Conservation (phyloP, 2,888 invertebrate genomes). For the Punctoribates punctum region DNA sequence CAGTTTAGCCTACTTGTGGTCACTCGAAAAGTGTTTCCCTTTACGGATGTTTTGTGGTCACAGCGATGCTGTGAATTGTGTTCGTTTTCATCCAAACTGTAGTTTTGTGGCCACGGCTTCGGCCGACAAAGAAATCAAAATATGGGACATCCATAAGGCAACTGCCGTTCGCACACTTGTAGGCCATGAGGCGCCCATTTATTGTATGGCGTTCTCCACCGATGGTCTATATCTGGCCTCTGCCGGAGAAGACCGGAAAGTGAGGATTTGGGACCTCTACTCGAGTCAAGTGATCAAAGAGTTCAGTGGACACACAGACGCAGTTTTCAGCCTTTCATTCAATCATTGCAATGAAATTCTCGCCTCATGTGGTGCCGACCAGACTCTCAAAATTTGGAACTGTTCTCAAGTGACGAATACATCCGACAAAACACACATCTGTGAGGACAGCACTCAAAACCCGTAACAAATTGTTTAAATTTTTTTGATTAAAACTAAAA, state of each 20-base stretch:
- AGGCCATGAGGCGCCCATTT: slow-evolving; percentile 71
- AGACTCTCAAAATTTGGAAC: slow-evolving; percentile 66
- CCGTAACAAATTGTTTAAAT: neutral
- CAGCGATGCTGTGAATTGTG: slow-evolving; percentile 77
- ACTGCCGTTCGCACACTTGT: slow-evolving; percentile 70
- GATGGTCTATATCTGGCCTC: slow-evolving; percentile 78
- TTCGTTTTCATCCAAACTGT: slow-evolving; percentile 89
- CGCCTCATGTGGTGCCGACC: slow-evolving; percentile 67
- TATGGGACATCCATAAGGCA: slow-evolving; percentile 82
- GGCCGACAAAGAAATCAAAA: slow-evolving; percentile 77
- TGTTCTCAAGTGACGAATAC: neutral
- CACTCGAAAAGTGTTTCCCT: slow-evolving; percentile 72
- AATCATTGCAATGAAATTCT: slow-evolving; percentile 61
- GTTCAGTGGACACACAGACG: slow-evolving; percentile 63
- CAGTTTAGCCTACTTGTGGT: slow-evolving; percentile 75
- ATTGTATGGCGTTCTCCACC: slow-evolving; percentile 75
- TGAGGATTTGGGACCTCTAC: slow-evolving; percentile 70
- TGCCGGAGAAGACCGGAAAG: slow-evolving; percentile 69
- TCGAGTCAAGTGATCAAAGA: slow-evolving; percentile 64
- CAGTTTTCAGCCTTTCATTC: slow-evolving; percentile 64
- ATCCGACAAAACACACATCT: neutral
- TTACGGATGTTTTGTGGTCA: slow-evolving; percentile 83
- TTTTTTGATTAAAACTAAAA: neutral
- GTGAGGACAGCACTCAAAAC: slow-evolving; percentile 1
- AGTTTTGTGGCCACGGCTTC: slow-evolving; percentile 85